phyloP scores from a whole-genome alignment of 2,888 invertebrate species.

The Sinodicranocentrus sp. region DNA sequence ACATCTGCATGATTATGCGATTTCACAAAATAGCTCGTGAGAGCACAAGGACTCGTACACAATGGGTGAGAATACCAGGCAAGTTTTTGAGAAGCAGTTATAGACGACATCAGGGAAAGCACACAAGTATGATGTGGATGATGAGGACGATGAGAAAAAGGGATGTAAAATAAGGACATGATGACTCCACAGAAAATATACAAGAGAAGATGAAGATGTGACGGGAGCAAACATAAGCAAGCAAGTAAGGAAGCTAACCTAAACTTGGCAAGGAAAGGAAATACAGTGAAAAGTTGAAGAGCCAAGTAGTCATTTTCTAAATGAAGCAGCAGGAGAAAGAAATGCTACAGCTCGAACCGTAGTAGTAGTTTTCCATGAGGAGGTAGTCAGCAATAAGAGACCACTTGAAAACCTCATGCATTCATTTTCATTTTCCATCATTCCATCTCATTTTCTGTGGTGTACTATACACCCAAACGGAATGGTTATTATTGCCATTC shows the following conservation, averaged over 20 bases:
- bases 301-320: slow-evolving; percentile 55
- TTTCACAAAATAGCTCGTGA: slow-evolving; percentile 23
- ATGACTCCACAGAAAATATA: neutral
- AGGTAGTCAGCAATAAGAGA: slow-evolving; percentile 41
- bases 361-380: neutral
- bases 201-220: slow-evolving; percentile 5
- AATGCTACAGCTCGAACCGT: neutral
- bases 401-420: slow-evolving; percentile 58
- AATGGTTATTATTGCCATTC: slow-evolving; percentile 32
- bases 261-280: neutral
- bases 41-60: neutral
- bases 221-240: neutral
- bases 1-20: slow-evolving; percentile 1
- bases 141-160: slow-evolving; percentile 20
- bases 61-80: slow-evolving; percentile 25
- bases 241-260: neutral
- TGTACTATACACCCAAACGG: slow-evolving; percentile 9
- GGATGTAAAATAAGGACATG: slow-evolving; percentile 18
- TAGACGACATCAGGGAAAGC: slow-evolving; percentile 23
- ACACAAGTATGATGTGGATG: slow-evolving; percentile 30
- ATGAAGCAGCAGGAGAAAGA: slow-evolving; percentile 40
- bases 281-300: slow-evolving; percentile 36
- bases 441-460: slow-evolving; percentile 46
- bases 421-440: slow-evolving; percentile 56
- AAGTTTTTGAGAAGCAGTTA: neutral